Evolutionary conservation across 2,113 vertebrate genomes (phyloP), one percentile per base, ranked within the genome.

Genomic region (Istiophorus platypterus): DNA sequence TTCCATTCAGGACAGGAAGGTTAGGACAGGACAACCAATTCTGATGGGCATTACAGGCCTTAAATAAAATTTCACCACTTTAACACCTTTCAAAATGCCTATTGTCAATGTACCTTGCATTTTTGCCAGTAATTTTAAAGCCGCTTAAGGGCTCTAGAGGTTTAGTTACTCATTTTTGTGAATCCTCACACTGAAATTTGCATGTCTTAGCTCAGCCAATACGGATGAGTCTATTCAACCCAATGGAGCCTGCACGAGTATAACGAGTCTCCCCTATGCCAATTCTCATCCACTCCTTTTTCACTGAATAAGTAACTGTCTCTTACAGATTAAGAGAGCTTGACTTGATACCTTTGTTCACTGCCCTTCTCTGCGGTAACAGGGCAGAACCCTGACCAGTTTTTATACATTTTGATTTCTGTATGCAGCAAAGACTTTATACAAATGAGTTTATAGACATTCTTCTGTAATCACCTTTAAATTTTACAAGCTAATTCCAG

Each of bases 51-150:
- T 84, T 39, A 65, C 56, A 72, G 22, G 71, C 26, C 45, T 78
- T 66, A n/a, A 83, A 77, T 63, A 62, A 80, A 74, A 70, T 26
- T n/a, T 45, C 49, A 37, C 42, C 42, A 66, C 45, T 78, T 63
- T 17, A 51, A 39, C 26, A 71, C 57, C 37, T 47, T 78, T 79
- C 63, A 76, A 76, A 81, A 76, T 51, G 31, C 52, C 71, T 39
- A 69, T 85, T 88, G 73, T 88, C 79, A 14, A 78, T 84, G 15
- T n/a, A 76, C 63, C 57, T 77, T 42, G 31, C 31, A 29, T 76
- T 81, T 86, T 45, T 76, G 51, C 31, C 31, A 76, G 80, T 81
- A 54, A 70, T 74, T 54, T 79, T 39, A 80, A 90, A 85, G 82
- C 72, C 0, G 88, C 85, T 88, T 88, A 86, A 78, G 45, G 54